phyloP scores from a whole-genome alignment of 1,140 invertebrate species.

The Grapholita molesta region DNA sequence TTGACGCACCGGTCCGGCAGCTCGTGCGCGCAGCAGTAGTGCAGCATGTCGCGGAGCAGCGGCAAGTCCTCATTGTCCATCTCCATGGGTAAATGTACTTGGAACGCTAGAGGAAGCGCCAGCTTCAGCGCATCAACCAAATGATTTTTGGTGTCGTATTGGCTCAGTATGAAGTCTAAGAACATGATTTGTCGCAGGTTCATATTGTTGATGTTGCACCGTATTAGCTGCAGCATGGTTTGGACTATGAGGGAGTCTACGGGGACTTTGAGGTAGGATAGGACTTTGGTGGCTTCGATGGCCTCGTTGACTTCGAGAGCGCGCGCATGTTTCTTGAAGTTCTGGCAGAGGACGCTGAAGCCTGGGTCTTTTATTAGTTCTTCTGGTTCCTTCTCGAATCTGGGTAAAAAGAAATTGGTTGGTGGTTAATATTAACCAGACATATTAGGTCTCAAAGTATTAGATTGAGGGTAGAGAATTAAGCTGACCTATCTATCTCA shows the following conservation, averaged over 20 bases:
- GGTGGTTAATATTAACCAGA: too few relatives aligned
- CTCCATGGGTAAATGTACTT: slow-evolving; percentile 78
- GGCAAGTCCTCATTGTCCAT: slow-evolving; percentile 75
- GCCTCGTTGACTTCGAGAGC: slow-evolving; percentile 75
- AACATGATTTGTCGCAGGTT: slow-evolving; percentile 80
- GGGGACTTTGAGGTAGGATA: slow-evolving; percentile 78
- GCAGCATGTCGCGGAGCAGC: slow-evolving; percentile 74
- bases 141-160: slow-evolving; percentile 67
- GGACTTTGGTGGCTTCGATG: slow-evolving; percentile 78
- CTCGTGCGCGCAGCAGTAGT: slow-evolving; percentile 71
- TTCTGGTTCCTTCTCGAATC: slow-evolving; percentile 35
- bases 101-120: slow-evolving; percentile 81
- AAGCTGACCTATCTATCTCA: too few relatives aligned
- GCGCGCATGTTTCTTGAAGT: slow-evolving; percentile 77
- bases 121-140: slow-evolving; percentile 79
- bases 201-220: slow-evolving; percentile 80
- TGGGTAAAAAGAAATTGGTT: slow-evolving; percentile 14
- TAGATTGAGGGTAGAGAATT: too few relatives aligned
- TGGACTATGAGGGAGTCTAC: slow-evolving; percentile 78
- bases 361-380: slow-evolving; percentile 52
- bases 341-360: slow-evolving; percentile 57
- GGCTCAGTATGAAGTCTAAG: slow-evolving; percentile 77
- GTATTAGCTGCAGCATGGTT: slow-evolving; percentile 80
- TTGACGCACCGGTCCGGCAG: slow-evolving; percentile 73
- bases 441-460: too few relatives aligned